Evolutionary conservation across 2,888 invertebrate genomes (phyloP).

Genomic region (Meliscaeva auricollis): DNA sequence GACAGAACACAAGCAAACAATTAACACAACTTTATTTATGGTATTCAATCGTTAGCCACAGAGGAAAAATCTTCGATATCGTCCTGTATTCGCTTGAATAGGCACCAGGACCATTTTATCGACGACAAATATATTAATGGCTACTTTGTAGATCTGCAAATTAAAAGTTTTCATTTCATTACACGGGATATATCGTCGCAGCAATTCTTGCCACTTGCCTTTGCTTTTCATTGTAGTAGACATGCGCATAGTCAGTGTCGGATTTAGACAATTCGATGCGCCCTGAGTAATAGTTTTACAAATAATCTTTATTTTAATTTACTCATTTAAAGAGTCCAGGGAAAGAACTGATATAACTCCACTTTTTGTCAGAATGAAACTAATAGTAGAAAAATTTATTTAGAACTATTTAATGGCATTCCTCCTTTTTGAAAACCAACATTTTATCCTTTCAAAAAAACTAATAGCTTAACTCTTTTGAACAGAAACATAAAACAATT

Average conservation of each 20-base stretch:
- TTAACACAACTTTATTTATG: constrained; percentile 58
- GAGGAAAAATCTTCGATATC: constrained; percentile 1
- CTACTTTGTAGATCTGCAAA: constrained; percentile 66
- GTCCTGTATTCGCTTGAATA: background rate
- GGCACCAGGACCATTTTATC: constrained; percentile 51
- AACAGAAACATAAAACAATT: too few species aligned
- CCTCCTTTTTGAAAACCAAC: too few species aligned
- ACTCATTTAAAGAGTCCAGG: too few species aligned
- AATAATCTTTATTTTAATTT: background rate
- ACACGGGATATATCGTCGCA: constrained; percentile 41
- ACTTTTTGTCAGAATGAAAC: too few species aligned
- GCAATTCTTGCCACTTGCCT: constrained; percentile 10
- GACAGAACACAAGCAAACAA: constrained; percentile 45
- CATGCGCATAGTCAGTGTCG: background rate
- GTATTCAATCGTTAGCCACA: constrained; percentile 41
- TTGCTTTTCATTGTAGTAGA: background rate
- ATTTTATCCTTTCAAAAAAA: too few species aligned
- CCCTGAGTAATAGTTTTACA: background rate
- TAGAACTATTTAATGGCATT: too few species aligned
- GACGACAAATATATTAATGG: constrained; percentile 61
- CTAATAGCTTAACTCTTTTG: too few species aligned
- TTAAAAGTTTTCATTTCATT: constrained; percentile 76
- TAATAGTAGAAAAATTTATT: too few species aligned
- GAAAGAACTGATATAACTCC: too few species aligned
- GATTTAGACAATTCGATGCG: background rate